Base-by-base conservation (phyloP, 2,888 invertebrate genomes). In the Glyphotaelius pellucidus region DNA sequence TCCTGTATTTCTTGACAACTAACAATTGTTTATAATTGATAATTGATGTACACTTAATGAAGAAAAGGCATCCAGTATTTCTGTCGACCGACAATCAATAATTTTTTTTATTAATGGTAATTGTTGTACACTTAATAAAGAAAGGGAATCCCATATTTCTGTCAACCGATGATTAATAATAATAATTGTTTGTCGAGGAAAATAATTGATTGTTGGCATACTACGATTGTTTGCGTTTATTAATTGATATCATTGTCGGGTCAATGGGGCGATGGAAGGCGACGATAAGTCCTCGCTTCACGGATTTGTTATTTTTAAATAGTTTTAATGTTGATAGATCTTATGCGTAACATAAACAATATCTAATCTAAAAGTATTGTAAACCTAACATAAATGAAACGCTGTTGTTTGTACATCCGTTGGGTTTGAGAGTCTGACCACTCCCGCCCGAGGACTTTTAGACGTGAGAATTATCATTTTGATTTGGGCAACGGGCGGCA, bases 241-340 rank as follows among this genome's bases (percentile, higher is more conserved):
- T 67, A 67, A 9, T 9, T 25, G 67, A 67, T 67, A 67, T 67
- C 67, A 67, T 81, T 81, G 14, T 11, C 32, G 30, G 81, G 81
- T 81, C 31, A 15, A 32, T 81, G 81, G 81, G 32, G 81, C 67
- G 67, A 86, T 86, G 86, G 35, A 89, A 89, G 79, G 85, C 86
- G 79, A 89, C 52, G 87, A 90, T 80, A 52, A 83, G 80, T 80
- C 90, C 38, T 89, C 81, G 84, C 67, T 83, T 81, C 89, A 92
- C 42, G 92, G 90, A 93, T 93, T 93, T 93, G 93, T 93, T 93
- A 90, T 92, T 90, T 93, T 93, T 92, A 93, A 93, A 89, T 92
- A 92, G 91, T 92, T 93, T 80, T 93, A 93, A 93, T 90, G 90
- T 90, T 93, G 81, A 91, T 92, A 92, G 90, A 47, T 93, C 92